Evolutionary conservation across 1,140 invertebrate species (phyloP), one percentile per base, ranked within the genome.

Genomic region (Polyergus mexicanus): DNA sequence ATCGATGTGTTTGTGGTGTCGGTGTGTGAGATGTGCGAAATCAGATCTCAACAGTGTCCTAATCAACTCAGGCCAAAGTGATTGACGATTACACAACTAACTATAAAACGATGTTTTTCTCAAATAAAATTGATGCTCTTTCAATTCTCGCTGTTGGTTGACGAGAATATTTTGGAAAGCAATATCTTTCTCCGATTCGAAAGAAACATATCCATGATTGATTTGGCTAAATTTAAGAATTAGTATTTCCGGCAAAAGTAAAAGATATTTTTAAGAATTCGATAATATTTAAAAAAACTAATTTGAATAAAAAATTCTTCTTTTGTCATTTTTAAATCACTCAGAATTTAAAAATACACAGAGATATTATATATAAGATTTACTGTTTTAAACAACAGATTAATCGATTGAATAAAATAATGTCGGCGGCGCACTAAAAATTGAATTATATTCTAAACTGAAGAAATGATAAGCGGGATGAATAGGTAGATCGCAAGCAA

Each of bases 21-120:
- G 68, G 84, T 84, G 68, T 90, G 58, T 88, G 51, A 25, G 38
- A 66, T 63, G 35, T 89, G 88, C 69, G 60, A 90, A 90, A 86
- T 80, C 3, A 86, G 90, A 87, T 7, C n/a, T 80, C 47, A 84
- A 89, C 44, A 41, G 86, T 84, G 87, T 44, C 25, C 11, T 11
- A 7, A 32, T 19, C 11, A 88, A 89, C 75, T 88, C 0, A 88
- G 22, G 65, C 11, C 3, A 60, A 38, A 44, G 19, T 8, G 3
- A 10, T 22, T 22, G 44, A 8, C 3, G 25, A 65, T 65, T 75
- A 41, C n/a, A 38, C 5, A 44, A 68, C 47, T 38, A 19, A 22
- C 41, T 65, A 62, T 77, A 51, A 66, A 47, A 38, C 19, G 3
- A 51, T 3, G 8, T 68, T 80, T 35, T 10, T 28, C 2, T 13